Conservation (phyloP, 2,113 vertebrate species). For the Polypterus bichir region DNA sequence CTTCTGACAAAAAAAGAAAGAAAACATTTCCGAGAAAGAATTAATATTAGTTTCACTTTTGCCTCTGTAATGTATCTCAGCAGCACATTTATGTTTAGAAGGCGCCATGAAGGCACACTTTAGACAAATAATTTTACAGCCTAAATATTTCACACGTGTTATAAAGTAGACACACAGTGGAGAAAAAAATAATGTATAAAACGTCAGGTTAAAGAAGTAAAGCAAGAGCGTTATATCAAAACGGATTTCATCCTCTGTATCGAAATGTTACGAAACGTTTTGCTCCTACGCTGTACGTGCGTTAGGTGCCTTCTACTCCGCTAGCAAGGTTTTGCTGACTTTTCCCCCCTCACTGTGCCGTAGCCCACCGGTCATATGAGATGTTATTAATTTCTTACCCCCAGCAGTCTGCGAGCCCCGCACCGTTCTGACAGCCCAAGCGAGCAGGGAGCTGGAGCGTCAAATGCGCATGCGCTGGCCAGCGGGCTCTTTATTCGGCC, state of each 20-base stretch:
- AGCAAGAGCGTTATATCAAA: slow-evolving; percentile 20
- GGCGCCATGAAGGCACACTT: too few relatives aligned
- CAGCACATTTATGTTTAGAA: too few relatives aligned
- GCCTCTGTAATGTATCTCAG: slow-evolving; percentile 5
- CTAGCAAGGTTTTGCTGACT: background rate
- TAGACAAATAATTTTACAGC: too few relatives aligned
- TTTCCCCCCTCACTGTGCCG: slow-evolving; percentile 3
- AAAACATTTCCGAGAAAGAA: slow-evolving; percentile 22
- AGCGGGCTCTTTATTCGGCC: slow-evolving; percentile 10
- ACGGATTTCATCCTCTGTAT: slow-evolving; percentile 16
- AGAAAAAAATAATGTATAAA: slow-evolving; percentile 10
- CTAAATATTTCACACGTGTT: too few relatives aligned
- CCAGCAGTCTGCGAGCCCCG: slow-evolving; percentile 21
- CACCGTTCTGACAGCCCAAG: slow-evolving; percentile 28
- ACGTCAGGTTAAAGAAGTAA: slow-evolving; percentile 17
- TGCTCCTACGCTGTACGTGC: too few relatives aligned
- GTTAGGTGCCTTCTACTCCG: too few relatives aligned
- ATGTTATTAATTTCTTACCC: slow-evolving; percentile 29
- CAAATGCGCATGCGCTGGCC: slow-evolving; percentile 25
- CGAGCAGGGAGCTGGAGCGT: slow-evolving; percentile 7
- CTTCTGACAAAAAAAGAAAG: slow-evolving; percentile 10
- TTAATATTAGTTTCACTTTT: slow-evolving; percentile 22
- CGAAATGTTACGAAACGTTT: too few relatives aligned
- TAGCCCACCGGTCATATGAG: slow-evolving; percentile 16
- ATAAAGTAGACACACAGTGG: background rate